Evolutionary conservation across 1,140 invertebrate genomes (phyloP), one percentile per base, ranked within the genome.

Genomic region (Oreohelix idahoensis): DNA sequence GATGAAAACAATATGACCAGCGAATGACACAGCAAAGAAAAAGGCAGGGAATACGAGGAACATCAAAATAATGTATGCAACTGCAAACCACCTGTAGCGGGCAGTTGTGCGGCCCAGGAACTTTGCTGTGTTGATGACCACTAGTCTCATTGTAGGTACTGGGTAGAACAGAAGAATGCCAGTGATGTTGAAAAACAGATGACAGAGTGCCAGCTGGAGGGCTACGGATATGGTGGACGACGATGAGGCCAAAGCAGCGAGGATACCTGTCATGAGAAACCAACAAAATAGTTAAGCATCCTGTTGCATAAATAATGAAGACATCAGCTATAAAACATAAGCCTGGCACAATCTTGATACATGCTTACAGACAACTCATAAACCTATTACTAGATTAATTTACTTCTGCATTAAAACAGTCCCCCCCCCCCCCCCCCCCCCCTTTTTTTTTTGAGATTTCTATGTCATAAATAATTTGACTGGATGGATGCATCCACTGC

Each of bases 141-240:
- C 88, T 51, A 86, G 89, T 29, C 95, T 88, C 89, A 94, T 93
- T 82, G 91, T 92, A 4, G 95, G 95, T 45, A 95, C 91, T 0
- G 94, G 94, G 87, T 95, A 95, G 87, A 94, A 95, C 0, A 95
- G 81, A 0, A 95, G 53, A 66, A 95, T 94, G 8, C 95, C 95
- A 36, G 92, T 88, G 8, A 95, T 83, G 88, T 95, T 95, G 89
- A 95, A 95, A 23, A 95, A 93, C 0, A 94, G 89, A 89, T 95
- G 95, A 84, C 94, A 94, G 15, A 95, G 89, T 13, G 94, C 94
- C 71, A 95, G 93, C 91, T 95, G 94, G 10, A 95, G 87, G 0
- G 94, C 92, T 15, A 92, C 84, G 42, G 85, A 85, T 10, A 94
- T 84, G 79, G 38, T 87, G 2, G 89, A 86, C 15, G 92, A 89